Percentiles rank a stretch among this genome's conserved stretches.
Conservation (phyloP, 2,113 vertebrate genomes). For the Archocentrus centrarchus region DNA sequence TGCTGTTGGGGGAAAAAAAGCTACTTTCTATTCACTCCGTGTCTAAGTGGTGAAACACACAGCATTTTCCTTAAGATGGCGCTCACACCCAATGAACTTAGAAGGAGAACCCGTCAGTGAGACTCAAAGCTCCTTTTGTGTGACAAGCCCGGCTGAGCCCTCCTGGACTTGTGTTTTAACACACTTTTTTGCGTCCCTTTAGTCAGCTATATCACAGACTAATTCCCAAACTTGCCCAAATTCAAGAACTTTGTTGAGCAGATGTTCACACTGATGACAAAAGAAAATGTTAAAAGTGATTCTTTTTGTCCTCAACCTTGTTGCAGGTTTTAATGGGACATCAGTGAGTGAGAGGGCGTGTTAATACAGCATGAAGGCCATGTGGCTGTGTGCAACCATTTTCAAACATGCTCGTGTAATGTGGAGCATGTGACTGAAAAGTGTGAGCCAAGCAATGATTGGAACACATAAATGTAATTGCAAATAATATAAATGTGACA, state of each 20-base stretch:
- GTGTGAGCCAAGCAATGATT: background rate
- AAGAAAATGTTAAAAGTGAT: background rate
- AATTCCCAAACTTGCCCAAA: background rate
- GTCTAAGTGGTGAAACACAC: background rate
- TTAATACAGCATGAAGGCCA: background rate
- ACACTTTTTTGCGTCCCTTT: background rate
- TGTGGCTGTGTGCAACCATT: background rate
- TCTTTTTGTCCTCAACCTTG: background rate
- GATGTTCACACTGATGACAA: background rate
- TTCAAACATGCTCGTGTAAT: background rate
- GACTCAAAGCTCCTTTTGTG: background rate
- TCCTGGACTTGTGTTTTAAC: background rate
- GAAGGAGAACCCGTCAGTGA: background rate
- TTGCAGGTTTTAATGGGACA: background rate
- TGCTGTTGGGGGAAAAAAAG: background rate
- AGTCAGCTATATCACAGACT: background rate
- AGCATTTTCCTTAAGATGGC: slow-evolving; percentile 55
- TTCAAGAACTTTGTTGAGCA: background rate
- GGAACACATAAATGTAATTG: background rate
- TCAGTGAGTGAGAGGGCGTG: slow-evolving; percentile 4
- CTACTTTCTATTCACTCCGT: background rate
- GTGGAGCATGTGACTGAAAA: background rate
- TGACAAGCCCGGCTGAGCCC: background rate
- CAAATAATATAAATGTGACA: background rate
- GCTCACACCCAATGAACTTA: slow-evolving; percentile 20